Conservation (phyloP, 2,113 vertebrate genomes). For the Elgaria multicarinata region DNA sequence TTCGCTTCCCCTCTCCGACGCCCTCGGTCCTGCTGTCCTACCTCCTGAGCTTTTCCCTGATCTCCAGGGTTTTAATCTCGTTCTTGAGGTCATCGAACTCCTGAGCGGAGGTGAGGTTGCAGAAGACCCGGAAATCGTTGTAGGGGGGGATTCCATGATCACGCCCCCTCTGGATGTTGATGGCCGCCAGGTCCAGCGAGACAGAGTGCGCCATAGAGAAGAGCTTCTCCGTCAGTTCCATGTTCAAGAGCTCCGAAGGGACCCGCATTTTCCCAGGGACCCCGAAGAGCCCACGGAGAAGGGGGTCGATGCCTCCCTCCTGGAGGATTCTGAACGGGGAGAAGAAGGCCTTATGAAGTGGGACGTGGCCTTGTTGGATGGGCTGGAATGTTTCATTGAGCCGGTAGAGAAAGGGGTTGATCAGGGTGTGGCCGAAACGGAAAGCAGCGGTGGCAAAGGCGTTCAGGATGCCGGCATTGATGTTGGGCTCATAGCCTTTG, state of each 20-base stretch:
- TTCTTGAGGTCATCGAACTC: slow-evolving; percentile 78
- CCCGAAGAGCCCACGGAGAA: slow-evolving; percentile 76
- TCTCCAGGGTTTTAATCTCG: slow-evolving; percentile 78
- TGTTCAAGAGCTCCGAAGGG: slow-evolving; percentile 76
- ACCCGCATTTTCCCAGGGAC: slow-evolving; percentile 77
- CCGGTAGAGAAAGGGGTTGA: slow-evolving; percentile 76
- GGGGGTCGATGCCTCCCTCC: slow-evolving; percentile 77
- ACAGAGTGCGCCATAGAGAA: slow-evolving; percentile 80
- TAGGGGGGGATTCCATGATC: slow-evolving; percentile 80
- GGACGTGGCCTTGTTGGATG: slow-evolving; percentile 73
- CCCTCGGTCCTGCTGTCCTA: slow-evolving; percentile 36
- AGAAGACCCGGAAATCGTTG: slow-evolving; percentile 79
- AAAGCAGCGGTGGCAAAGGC: slow-evolving; percentile 78
- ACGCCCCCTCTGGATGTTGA: slow-evolving; percentile 78
- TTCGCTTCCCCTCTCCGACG: neutral
- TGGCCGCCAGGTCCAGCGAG: slow-evolving; percentile 76
- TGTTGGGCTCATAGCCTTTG: slow-evolving; percentile 72
- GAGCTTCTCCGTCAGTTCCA: slow-evolving; percentile 79
- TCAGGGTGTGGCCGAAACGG: slow-evolving; percentile 78
- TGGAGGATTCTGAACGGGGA: slow-evolving; percentile 77
- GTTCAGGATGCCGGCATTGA: slow-evolving; percentile 74
- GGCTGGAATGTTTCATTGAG: slow-evolving; percentile 76
- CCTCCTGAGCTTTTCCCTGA: slow-evolving; percentile 80
- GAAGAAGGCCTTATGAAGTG: slow-evolving; percentile 79
- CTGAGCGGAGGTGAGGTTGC: slow-evolving; percentile 74